Evolutionary conservation across 2,113 vertebrate genomes (phyloP).

Genomic region (Silurus asotus): DNA sequence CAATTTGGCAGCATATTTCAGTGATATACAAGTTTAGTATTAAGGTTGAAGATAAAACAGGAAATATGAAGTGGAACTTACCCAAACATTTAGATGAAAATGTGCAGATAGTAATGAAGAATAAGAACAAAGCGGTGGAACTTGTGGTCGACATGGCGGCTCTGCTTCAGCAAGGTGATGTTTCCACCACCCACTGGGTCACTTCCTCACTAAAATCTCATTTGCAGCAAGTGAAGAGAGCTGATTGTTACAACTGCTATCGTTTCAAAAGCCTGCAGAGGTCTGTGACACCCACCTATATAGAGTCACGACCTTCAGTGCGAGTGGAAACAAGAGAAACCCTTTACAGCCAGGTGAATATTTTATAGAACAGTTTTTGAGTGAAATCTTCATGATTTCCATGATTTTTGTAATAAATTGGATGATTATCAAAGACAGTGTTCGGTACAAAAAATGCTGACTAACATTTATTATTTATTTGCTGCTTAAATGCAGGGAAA

Average conservation of each 20-base stretch:
- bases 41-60: background rate
- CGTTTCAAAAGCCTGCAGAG: background rate
- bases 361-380: background rate
- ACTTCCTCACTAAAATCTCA: conserved; percentile 33
- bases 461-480: background rate
- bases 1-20: background rate
- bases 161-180: background rate
- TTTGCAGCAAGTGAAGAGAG: background rate
- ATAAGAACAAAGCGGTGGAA: background rate
- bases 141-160: conserved; percentile 11
- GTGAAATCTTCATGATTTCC: background rate
- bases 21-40: background rate
- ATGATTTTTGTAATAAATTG: background rate
- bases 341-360: background rate
- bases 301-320: background rate
- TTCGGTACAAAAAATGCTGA: background rate
- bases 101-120: background rate
- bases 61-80: conserved; percentile 5
- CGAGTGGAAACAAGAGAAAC: background rate
- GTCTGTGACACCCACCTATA: background rate
- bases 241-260: background rate
- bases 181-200: background rate
- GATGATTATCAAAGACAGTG: background rate
- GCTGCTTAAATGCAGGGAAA: background rate
- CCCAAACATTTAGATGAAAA: background rate